Percentiles rank a stretch among this genome's conserved stretches.
Evolutionary conservation across 2,113 vertebrate species (phyloP).

Genomic region (Ciconia maguari): DNA sequence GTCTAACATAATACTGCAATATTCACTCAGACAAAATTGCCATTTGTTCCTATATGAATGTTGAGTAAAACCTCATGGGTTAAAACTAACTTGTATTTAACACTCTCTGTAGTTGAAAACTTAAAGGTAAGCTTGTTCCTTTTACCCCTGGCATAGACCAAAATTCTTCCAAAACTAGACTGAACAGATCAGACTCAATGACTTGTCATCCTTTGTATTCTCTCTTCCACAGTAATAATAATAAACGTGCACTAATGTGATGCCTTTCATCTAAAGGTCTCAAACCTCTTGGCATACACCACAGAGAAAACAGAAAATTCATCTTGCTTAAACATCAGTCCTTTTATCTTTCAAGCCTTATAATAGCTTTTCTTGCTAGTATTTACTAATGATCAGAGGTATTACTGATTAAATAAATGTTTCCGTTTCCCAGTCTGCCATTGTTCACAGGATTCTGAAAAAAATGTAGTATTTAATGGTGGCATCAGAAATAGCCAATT

Average conservation of each 20-base stretch:
- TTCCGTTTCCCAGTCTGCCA: neutral
- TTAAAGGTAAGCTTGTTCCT: neutral
- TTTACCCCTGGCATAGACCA: neutral
- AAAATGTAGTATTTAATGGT: neutral
- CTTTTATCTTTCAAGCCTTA: neutral
- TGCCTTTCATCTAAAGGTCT: neutral
- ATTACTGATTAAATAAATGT: neutral
- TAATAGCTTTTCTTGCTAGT: neutral
- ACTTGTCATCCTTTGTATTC: neutral
- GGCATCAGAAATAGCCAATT: neutral
- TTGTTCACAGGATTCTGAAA: neutral
- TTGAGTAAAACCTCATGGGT: neutral
- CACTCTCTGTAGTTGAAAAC: neutral
- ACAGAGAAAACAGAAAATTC: neutral
- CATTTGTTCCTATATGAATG: neutral
- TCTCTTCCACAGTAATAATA: neutral
- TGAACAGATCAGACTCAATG: neutral
- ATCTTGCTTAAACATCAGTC: neutral
- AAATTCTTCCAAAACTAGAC: neutral
- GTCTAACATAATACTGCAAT: neutral
- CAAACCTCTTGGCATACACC: neutral
- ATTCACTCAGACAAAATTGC: neutral
- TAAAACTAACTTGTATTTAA: neutral
- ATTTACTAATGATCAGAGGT: neutral
- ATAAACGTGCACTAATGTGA: neutral